Percentiles rank a stretch among this genome's conserved stretches.
These are phyloP conservation scores for Antennarius maculatus DNA, from an alignment of 2,797 vertebrate species.

Conservation along the genomic window DNA sequence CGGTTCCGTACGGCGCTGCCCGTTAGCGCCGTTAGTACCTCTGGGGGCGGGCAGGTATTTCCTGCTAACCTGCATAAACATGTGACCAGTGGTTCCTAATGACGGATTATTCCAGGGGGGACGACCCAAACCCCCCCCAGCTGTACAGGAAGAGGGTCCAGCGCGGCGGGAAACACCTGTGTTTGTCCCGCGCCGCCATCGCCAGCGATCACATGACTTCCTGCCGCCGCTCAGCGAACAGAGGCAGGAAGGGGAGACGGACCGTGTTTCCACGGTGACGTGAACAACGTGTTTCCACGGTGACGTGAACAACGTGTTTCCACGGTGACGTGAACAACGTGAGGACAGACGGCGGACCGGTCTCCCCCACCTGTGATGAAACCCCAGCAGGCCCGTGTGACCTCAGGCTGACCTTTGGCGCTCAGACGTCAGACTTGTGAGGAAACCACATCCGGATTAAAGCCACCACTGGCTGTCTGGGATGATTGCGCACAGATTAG, in stretches of 20 bases:
- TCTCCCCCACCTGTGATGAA: no score
- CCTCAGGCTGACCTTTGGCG: slow-evolving; percentile 50
- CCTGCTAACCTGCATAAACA: neutral
- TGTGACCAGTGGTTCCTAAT: slow-evolving; percentile 17
- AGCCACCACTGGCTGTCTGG: slow-evolving; percentile 10
- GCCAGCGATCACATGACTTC: slow-evolving; percentile 67
- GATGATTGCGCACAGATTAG: slow-evolving; percentile 1
- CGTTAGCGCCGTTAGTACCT: no score
- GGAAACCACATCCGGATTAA: slow-evolving; percentile 35
- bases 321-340: neutral
- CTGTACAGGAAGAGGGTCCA: slow-evolving; percentile 72
- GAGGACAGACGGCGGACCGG: no score
- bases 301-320: no score
- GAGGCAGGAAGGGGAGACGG: slow-evolving; percentile 57
- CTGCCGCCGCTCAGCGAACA: slow-evolving; percentile 55
- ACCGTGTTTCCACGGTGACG: neutral
- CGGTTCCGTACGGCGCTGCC: no score
- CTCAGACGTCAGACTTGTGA: slow-evolving; percentile 15
- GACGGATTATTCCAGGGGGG: slow-evolving; percentile 41
- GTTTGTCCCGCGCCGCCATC: slow-evolving; percentile 77
- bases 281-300: neutral
- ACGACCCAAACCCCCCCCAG: slow-evolving; percentile 44
- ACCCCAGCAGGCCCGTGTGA: slow-evolving; percentile 34
- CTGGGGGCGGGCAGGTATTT: neutral
- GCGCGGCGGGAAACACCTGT: slow-evolving; percentile 81